phyloP scores from a whole-genome alignment of 1,140 invertebrate genomes.

The Drosophila aff. region DNA sequence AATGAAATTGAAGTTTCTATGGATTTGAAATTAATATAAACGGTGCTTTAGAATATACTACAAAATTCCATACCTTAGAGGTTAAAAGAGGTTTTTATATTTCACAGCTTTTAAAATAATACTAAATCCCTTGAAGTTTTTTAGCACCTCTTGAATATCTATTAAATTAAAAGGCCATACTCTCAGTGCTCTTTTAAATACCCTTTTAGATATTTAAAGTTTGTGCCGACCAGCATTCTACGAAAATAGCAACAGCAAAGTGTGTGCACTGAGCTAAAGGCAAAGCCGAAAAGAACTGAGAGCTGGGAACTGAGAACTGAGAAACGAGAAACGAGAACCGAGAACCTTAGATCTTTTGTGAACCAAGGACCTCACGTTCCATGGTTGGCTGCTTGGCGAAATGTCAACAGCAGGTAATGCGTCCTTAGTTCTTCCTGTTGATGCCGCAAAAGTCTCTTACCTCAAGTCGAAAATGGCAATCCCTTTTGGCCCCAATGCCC shows the following conservation, averaged over 20 bases:
- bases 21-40: no score
- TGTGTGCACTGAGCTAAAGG: slow-evolving; percentile 16
- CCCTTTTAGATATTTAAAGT: slow-evolving; percentile 28
- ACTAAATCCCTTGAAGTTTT: no score
- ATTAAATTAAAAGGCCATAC: background rate
- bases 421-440: slow-evolving; percentile 61
- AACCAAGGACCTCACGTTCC: slow-evolving; percentile 63
- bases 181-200: slow-evolving; percentile 14
- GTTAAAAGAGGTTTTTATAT: no score
- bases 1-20: no score
- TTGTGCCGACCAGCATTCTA: slow-evolving; percentile 13
- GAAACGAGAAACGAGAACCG: background rate
- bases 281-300: slow-evolving; percentile 16
- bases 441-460: slow-evolving; percentile 36
- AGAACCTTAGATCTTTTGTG: slow-evolving; percentile 52
- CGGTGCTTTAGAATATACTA: no score
- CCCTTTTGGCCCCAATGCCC: slow-evolving; percentile 3
- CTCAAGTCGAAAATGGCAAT: slow-evolving; percentile 39
- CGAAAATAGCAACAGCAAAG: slow-evolving; percentile 14
- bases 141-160: background rate
- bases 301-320: background rate
- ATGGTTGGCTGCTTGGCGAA: slow-evolving; percentile 52
- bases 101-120: no score
- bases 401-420: slow-evolving; percentile 80
- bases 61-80: no score